Conservation (phyloP, 2,888 invertebrate species). For the Eulithis prunata region DNA sequence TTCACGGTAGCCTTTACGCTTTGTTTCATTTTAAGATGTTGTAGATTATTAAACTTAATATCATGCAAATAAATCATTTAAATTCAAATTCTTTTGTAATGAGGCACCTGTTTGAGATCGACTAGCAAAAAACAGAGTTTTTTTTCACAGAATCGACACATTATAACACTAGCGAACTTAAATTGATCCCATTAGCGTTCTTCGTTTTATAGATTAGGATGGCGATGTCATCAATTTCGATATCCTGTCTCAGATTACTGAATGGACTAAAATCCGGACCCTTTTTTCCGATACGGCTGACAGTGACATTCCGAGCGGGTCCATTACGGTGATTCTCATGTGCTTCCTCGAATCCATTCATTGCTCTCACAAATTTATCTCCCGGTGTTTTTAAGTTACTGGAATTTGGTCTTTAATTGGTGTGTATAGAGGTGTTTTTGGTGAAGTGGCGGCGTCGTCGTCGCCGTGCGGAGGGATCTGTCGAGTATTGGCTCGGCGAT, state of each 20-base stretch:
- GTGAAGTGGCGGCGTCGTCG: slow-evolving; percentile 38
- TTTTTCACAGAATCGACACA: slow-evolving; percentile 30
- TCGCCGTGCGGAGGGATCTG: slow-evolving; percentile 55
- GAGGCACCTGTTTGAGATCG: slow-evolving; percentile 29
- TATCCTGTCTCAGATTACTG: slow-evolving; percentile 42
- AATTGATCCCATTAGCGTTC: slow-evolving; percentile 41
- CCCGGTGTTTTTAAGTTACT: slow-evolving; percentile 40
- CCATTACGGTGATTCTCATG: slow-evolving; percentile 71
- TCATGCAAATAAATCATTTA: slow-evolving; percentile 33
- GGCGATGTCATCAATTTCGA: slow-evolving; percentile 39
- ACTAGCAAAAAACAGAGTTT: slow-evolving; percentile 24
- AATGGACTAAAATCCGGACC: slow-evolving; percentile 53
- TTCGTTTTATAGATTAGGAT: slow-evolving; percentile 39
- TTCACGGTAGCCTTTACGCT: slow-evolving; percentile 38
- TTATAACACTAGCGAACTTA: slow-evolving; percentile 35
- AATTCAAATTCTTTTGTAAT: slow-evolving; percentile 25
- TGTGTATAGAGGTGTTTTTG: slow-evolving; percentile 41
- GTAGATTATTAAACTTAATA: slow-evolving; percentile 33
- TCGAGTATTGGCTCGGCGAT: slow-evolving; percentile 60
- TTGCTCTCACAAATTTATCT: slow-evolving; percentile 59
- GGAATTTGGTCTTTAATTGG: slow-evolving; percentile 57
- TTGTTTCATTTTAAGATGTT: slow-evolving; percentile 35
- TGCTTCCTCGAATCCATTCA: slow-evolving; percentile 79
- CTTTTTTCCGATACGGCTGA: slow-evolving; percentile 67
- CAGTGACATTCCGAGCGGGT: slow-evolving; percentile 72